Conservation (phyloP, 2,888 invertebrate genomes). For the Abrostola triplasia region DNA sequence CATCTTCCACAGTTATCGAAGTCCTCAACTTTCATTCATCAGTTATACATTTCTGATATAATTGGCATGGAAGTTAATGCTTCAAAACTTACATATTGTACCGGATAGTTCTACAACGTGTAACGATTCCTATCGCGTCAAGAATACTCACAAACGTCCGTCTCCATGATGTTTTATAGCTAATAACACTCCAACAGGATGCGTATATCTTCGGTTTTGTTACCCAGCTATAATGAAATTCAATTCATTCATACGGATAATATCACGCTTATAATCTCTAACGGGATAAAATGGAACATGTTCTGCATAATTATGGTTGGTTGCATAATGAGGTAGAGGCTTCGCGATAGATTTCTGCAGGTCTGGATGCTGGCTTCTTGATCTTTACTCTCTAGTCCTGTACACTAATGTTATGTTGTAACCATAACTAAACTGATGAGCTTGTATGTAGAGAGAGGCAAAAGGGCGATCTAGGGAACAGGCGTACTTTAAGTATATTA, state of each 20-base stretch:
- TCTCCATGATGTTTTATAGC: constrained; percentile 34
- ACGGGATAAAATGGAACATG: constrained; percentile 29
- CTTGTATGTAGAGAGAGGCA: too few relatives aligned
- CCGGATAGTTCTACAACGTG: constrained; percentile 5
- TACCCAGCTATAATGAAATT: constrained; percentile 5
- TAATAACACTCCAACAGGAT: constrained; percentile 29
- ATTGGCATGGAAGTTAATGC: too few relatives aligned
- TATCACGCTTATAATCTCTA: constrained; percentile 18
- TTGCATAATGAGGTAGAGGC: constrained; percentile 1
- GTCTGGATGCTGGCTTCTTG: too few relatives aligned
- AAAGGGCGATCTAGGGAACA: too few relatives aligned
- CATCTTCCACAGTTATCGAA: too few relatives aligned
- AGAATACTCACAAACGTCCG: constrained; percentile 21
- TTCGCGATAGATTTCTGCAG: not conserved
- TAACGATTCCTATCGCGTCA: constrained; percentile 15
- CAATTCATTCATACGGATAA: constrained; percentile 39
- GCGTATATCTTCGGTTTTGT: constrained; percentile 16
- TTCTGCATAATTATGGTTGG: constrained; percentile 32
- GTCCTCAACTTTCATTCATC: too few relatives aligned
- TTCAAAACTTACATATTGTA: not conserved
- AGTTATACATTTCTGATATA: too few relatives aligned
- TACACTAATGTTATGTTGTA: too few relatives aligned
- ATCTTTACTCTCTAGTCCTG: too few relatives aligned
- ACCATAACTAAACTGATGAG: too few relatives aligned
- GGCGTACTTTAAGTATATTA: too few relatives aligned